Percentiles rank a stretch among this genome's conserved stretches.
These are phyloP conservation scores for Bugulina stolonifera DNA, from an alignment of 2,888 invertebrate genomes.

Conservation along the genomic window DNA sequence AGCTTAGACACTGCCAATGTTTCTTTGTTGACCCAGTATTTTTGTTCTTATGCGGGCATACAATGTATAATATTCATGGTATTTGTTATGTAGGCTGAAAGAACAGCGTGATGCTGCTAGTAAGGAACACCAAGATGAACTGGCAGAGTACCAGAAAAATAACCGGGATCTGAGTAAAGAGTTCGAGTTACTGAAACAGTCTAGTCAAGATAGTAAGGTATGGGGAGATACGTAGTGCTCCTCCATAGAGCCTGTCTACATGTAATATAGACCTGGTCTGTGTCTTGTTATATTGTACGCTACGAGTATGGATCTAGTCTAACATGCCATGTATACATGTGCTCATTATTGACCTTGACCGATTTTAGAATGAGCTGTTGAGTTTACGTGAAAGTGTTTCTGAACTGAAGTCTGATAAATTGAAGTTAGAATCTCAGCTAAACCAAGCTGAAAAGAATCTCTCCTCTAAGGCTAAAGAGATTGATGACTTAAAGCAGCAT, in stretches of 20 bases:
- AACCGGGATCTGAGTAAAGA: slow-evolving; percentile 67
- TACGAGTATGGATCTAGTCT: too few relatives aligned
- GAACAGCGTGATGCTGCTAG: slow-evolving; percentile 93
- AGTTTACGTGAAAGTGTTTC: slow-evolving; percentile 47
- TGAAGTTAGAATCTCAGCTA: slow-evolving; percentile 43
- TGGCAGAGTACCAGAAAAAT: slow-evolving; percentile 85
- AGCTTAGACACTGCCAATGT: too few relatives aligned
- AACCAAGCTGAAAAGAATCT: slow-evolving; percentile 43
- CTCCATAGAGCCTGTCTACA: neutral
- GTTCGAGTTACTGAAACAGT: slow-evolving; percentile 9
- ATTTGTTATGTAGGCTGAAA: slow-evolving; percentile 61
- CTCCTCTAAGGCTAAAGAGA: slow-evolving; percentile 34
- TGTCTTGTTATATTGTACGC: too few relatives aligned
- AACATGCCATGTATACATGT: too few relatives aligned
- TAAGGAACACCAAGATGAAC: slow-evolving; percentile 90
- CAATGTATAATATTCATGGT: too few relatives aligned
- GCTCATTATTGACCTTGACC: neutral
- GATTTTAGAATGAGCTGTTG: slow-evolving; percentile 40
- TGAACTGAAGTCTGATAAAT: slow-evolving; percentile 42
- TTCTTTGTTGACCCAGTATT: too few relatives aligned
- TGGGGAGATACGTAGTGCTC: too few relatives aligned
- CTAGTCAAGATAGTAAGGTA: slow-evolving; percentile 22
- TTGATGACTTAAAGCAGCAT: slow-evolving; percentile 37
- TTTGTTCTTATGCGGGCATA: too few relatives aligned
- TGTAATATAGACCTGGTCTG: neutral